Conservation (phyloP, 2,888 invertebrate species). For the Prosapia bicincta region DNA sequence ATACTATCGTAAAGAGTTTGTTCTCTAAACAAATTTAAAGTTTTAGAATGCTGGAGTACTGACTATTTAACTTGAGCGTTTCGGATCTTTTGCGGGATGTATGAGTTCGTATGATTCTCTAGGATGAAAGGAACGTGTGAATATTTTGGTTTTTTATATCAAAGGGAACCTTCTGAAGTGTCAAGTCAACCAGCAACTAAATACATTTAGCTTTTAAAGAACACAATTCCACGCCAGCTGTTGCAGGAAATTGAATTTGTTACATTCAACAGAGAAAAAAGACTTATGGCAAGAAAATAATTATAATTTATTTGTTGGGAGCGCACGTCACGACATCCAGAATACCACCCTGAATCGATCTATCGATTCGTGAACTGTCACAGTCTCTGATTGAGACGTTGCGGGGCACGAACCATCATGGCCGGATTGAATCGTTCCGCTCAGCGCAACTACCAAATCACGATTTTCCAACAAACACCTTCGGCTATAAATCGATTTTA, state of each 20-base stretch:
- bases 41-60: too few species aligned
- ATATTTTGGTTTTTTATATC: too few species aligned
- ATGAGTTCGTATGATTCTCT: too few species aligned
- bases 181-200: too few species aligned
- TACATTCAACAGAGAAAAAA: background rate
- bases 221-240: background rate
- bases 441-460: background rate
- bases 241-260: background rate
- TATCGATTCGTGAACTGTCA: background rate
- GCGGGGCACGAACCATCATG: background rate
- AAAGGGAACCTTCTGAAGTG: too few species aligned
- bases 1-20: too few species aligned
- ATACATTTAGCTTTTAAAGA: background rate
- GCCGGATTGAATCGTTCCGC: background rate
- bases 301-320: background rate
- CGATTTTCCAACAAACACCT: background rate
- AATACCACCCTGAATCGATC: background rate
- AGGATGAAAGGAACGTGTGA: too few species aligned
- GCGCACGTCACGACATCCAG: background rate
- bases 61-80: too few species aligned
- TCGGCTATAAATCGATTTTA: background rate
- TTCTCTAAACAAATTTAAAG: too few species aligned
- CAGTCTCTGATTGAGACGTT: background rate
- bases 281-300: background rate
- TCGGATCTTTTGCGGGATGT: too few species aligned